Evolutionary conservation across 2,888 invertebrate genomes (phyloP), one percentile per base, ranked within the genome.

Genomic region (Drosophila macrospina): DNA sequence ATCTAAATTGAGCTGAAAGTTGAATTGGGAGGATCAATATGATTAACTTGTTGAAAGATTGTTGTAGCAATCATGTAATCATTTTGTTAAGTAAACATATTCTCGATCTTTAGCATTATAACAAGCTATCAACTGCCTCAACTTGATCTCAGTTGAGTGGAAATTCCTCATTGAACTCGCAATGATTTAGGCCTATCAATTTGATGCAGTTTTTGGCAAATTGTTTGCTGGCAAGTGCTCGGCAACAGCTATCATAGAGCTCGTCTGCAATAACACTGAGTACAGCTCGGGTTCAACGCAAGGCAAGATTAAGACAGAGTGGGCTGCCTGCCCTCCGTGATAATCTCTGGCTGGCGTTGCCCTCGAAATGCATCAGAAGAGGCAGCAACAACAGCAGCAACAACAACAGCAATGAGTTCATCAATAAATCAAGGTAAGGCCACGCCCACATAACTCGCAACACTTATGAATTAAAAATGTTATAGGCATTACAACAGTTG

Each of bases 371-470:
- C 41, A 41, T n/a, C 13, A 37, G 52, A 50, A 36, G n/a, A 8
- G 39, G 39, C 47, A 26, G 13, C 32, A 26, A 7, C 32, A 37
- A 26, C 51, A 60, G 34, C 42, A 28, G 20, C 28, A 26, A 6
- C 32, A 37, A 20, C 51, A 60, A 39, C 20, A 55, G 20, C 56
- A 47, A 34, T 10, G 52, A 30, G n/a, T 7, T 64, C 65, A 66
- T 80, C 78, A 71, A 84, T 80, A 77, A 75, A 77, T 84, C 80
- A 83, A 83, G 80, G 67, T 71, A 61, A 42, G 8, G 47, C 63
- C 77, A 71, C 74, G 64, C 84, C 80, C 69, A 73, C 80, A 10
- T 10, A 42, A 45, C 11, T 6, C 54, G 39, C 28, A 54, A 26
- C 42, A 65, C 56, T 74, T 68, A 83, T 83, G 87, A 77, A 86